Base-by-base conservation (phyloP, 2,797 vertebrate species). In the Thaleichthys pacificus region DNA sequence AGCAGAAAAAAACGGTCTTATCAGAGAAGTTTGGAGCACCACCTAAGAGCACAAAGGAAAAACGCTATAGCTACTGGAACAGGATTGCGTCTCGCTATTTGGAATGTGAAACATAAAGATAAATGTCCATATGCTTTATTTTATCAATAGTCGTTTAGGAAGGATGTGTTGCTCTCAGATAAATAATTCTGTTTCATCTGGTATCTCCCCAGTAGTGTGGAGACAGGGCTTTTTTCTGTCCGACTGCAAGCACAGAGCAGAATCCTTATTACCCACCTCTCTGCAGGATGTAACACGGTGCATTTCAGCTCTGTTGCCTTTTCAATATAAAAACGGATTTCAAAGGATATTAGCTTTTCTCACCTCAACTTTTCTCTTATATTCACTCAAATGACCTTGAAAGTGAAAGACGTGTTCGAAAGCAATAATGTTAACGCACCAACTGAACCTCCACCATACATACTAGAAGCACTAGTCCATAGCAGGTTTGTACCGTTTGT, bases 161-260 rank as follows among this genome's bases (percentile, higher is more conserved):
- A 72, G 75, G 66, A 72, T 80, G 38, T 73, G 66, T 78, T 87
- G 63, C 75, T 22, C 70, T 71, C 72, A 58, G 75, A 86, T 88
- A 80, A 88, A 91, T 90, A 82, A 89, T 89, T 88, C 84, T 68
- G 78, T 88, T 90, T 90, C 82, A 87, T 90, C 82, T 74, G 65
- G 30, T 66, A 78, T 76, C 80, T 73, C 72, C 86, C 84, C 57
- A 74, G 51, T n/a, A n/a, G 51, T 56, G 51, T 17, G 19, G 51
- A 47, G 78, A 83, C 64, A 70, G 62, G 42, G 6, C 80, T 83
- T 78, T 77, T 78, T 69, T 24, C 2, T 14, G 14, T 56, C 72
- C 69, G 74, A 68, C 73, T 84, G 66, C 66, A 68, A 83, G 72
- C 72, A 72, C 62, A 71, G 75, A 81, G 64, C 68, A 87, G 86